These are phyloP conservation scores for Gallinago media DNA, from an alignment of 2,113 vertebrate genomes.

Conservation along the genomic window DNA sequence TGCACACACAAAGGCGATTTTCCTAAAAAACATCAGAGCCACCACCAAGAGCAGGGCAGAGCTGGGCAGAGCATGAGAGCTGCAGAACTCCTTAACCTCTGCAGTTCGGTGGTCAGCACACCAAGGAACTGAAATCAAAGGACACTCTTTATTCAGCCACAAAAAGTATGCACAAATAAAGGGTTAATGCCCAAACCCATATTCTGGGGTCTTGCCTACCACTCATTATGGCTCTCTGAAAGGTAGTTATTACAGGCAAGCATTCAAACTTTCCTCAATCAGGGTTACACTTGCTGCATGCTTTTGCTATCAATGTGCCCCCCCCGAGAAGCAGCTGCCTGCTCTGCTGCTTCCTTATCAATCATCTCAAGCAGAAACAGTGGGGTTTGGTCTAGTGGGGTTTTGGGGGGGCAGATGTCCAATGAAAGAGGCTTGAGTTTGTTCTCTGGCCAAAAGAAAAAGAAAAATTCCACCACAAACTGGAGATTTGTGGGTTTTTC, in stretches of 20 bases:
- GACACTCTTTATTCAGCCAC: not conserved
- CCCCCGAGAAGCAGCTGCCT: not conserved
- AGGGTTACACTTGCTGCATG: not conserved
- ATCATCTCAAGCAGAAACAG: not conserved
- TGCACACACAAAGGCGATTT: not conserved
- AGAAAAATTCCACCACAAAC: not conserved
- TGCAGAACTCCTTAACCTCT: not conserved
- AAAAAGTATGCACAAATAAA: not conserved
- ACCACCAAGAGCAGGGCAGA: fast-evolving
- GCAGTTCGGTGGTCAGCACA: not conserved
- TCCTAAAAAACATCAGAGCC: not conserved
- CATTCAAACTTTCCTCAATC: not conserved
- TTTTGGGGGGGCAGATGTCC: fast-evolving
- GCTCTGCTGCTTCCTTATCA: not conserved
- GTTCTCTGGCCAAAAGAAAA: not conserved
- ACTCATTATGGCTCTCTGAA: not conserved
- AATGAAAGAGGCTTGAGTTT: not conserved
- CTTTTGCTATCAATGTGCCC: not conserved
- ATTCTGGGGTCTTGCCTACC: not conserved
- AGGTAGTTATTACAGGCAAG: not conserved
- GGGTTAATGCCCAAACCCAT: not conserved
- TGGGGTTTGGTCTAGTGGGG: not conserved
- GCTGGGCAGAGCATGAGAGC: not conserved
- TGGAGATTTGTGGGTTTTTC: not conserved
- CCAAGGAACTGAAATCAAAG: not conserved